These are phyloP conservation scores for Xylota sylvarum DNA, from an alignment of 2,888 invertebrate species.

Conservation along the genomic window DNA sequence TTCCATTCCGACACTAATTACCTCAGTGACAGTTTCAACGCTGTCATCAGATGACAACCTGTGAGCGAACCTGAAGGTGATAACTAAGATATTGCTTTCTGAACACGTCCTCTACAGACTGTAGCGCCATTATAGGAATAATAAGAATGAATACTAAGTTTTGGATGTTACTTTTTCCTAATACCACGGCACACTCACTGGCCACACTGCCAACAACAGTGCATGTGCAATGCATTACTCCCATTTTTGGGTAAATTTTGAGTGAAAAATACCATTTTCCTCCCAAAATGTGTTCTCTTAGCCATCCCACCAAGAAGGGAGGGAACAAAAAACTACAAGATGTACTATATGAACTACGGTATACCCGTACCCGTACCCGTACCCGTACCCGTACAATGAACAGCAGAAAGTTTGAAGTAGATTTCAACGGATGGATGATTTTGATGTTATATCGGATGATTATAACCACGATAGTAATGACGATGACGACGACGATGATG, in stretches of 20 bases:
- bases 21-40: no score
- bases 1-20: no score
- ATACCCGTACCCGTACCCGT: neutral
- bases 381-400: neutral
- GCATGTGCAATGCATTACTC: constrained; percentile 25
- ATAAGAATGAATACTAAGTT: no score
- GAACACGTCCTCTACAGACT: no score
- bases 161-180: neutral
- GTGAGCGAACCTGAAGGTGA: no score
- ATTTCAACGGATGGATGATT: constrained; percentile 67
- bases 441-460: constrained; percentile 61
- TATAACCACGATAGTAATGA: constrained; percentile 59
- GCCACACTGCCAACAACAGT: constrained; percentile 43
- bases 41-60: no score
- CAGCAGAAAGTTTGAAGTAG: constrained; percentile 47
- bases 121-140: no score
- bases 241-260: constrained; percentile 45
- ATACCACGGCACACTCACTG: neutral
- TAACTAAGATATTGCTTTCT: no score
- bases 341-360: neutral
- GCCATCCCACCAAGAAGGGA: constrained; percentile 9
- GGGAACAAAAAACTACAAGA: neutral
- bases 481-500: constrained; percentile 40
- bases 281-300: constrained; percentile 31
- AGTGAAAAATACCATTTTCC: constrained; percentile 41